phyloP scores from a whole-genome alignment of 2,113 vertebrate species.

The Pseudorectes ferrugineus region DNA sequence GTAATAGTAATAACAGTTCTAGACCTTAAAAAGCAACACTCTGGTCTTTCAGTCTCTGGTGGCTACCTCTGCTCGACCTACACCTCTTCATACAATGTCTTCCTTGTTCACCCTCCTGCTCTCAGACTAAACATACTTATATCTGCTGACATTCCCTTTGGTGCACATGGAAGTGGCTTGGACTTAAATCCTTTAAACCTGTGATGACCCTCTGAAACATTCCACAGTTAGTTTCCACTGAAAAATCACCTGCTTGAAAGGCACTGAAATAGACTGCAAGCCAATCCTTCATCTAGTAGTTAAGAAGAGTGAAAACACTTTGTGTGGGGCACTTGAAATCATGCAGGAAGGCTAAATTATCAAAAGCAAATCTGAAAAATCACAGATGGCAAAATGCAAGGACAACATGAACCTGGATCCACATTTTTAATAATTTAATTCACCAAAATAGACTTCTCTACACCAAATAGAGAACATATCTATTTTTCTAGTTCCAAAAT shows the following conservation, averaged over 20 bases:
- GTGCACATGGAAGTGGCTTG: not conserved
- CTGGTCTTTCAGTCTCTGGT: not conserved
- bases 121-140: not conserved
- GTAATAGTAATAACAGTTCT: not conserved
- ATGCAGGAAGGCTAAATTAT: not conserved
- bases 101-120: not conserved
- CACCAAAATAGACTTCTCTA: not conserved
- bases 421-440: not conserved
- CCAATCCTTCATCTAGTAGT: not conserved
- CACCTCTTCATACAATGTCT: not conserved
- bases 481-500: not conserved
- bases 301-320: not conserved
- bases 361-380: not conserved
- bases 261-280: not conserved
- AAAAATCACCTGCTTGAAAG: not conserved
- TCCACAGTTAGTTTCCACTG: not conserved
- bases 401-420: not conserved
- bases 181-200: not conserved
- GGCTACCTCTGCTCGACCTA: not conserved
- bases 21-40: not conserved
- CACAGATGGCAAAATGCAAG: accelerated
- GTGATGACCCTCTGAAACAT: not conserved
- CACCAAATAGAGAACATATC: not conserved
- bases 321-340: not conserved
- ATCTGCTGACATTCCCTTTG: not conserved